Evolutionary conservation across 2,888 invertebrate genomes (phyloP).

Genomic region (Osmoderma eremita): DNA sequence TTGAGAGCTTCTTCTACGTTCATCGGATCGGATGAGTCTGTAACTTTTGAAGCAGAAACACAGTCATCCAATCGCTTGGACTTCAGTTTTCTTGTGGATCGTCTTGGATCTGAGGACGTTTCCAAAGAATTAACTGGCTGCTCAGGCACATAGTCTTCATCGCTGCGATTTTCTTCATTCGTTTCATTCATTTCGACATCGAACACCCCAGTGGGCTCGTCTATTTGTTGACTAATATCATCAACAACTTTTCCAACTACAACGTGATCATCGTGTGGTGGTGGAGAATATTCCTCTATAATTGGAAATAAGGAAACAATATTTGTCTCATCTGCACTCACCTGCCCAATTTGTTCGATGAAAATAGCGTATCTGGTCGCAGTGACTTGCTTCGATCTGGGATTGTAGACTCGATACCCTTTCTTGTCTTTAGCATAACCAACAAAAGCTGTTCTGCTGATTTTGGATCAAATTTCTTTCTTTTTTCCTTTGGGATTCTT

Average conservation of each 20-base stretch:
- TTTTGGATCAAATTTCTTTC: no score
- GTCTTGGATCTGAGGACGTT: background rate
- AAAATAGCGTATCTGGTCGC: conserved; percentile 3
- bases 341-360: background rate
- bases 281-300: background rate
- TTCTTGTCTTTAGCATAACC: conserved; percentile 10
- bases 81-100: no score
- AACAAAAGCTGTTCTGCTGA: background rate
- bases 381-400: conserved; percentile 6
- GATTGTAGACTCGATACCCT: conserved; percentile 16
- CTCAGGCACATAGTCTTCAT: background rate
- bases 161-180: background rate
- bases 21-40: no score
- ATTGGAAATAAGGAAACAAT: background rate
- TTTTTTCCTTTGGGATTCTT: conserved; percentile 3
- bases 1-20: no score
- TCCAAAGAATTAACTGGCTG: background rate
- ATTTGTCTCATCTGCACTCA: background rate
- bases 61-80: no score
- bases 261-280: conserved; percentile 3
- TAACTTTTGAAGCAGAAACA: no score
- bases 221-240: background rate
- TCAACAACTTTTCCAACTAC: conserved; percentile 15
- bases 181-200: no score
- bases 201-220: background rate